phyloP scores from a whole-genome alignment of 2,113 vertebrate genomes.

The Shinisaurus crocodilurus region DNA sequence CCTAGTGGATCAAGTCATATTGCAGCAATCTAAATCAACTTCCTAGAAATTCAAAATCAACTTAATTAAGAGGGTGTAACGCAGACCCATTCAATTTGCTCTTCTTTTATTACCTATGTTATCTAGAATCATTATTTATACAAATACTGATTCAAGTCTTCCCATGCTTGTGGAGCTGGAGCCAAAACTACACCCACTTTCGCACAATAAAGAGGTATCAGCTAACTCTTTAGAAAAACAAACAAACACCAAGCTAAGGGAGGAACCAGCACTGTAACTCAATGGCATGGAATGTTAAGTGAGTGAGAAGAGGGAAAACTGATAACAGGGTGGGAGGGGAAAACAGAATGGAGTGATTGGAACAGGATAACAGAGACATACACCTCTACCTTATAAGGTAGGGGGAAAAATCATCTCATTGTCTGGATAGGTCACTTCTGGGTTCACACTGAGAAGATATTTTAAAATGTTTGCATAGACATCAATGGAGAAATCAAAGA shows the following conservation, averaged over 20 bases:
- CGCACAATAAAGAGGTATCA: not conserved
- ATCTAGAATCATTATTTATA: not conserved
- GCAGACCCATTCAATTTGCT: not conserved
- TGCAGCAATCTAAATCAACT: not conserved
- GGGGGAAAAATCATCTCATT: too few species aligned
- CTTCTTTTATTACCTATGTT: not conserved
- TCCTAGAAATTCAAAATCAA: not conserved
- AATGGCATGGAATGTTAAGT: too few species aligned
- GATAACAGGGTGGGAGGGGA: too few species aligned
- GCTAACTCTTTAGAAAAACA: not conserved
- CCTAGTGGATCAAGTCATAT: constrained; percentile 62
- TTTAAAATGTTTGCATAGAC: not conserved
- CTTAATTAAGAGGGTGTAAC: not conserved
- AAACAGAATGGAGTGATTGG: too few species aligned
- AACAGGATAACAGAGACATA: too few species aligned
- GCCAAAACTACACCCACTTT: not conserved
- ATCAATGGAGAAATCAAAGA: not conserved
- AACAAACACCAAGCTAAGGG: too few species aligned
- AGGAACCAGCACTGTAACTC: too few species aligned
- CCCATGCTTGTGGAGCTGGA: not conserved
- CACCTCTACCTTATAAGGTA: too few species aligned
- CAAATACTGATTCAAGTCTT: not conserved
- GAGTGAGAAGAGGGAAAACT: not conserved
- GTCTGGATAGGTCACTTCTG: too few species aligned
- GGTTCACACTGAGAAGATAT: too few species aligned